Conservation (phyloP, 1,140 invertebrate species). For the Ceratina calcarata region DNA sequence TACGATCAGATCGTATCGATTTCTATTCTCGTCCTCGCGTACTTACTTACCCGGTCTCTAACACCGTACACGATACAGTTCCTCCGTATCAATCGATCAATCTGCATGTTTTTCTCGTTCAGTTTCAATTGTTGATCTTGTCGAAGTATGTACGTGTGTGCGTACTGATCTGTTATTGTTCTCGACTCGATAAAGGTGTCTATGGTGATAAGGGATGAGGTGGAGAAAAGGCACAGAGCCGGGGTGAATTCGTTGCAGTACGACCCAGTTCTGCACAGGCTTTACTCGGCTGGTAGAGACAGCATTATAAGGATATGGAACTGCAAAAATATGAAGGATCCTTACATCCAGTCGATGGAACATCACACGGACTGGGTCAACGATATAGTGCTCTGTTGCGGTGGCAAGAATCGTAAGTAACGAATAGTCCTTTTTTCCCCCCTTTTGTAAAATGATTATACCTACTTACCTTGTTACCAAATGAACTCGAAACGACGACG, state of each 20-base stretch:
- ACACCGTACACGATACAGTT: too few relatives aligned
- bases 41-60: too few relatives aligned
- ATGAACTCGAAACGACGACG: too few relatives aligned
- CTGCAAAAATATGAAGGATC: slow-evolving; percentile 86
- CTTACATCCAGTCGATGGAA: slow-evolving; percentile 96
- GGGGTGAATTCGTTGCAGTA: slow-evolving; percentile 98
- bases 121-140: too few relatives aligned
- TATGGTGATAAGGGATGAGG: slow-evolving; percentile 98
- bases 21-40: too few relatives aligned
- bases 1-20: too few relatives aligned
- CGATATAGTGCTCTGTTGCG: slow-evolving; percentile 98
- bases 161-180: slow-evolving; percentile 9
- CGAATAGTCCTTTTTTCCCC: background rate
- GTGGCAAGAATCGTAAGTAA: slow-evolving; percentile 93
- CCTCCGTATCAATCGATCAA: too few relatives aligned
- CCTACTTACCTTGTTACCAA: too few relatives aligned
- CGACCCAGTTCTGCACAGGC: slow-evolving; percentile 91
- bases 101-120: too few relatives aligned
- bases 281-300: slow-evolving; percentile 99
- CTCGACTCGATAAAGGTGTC: slow-evolving; percentile 88
- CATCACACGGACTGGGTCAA: slow-evolving; percentile 99
- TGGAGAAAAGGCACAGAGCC: slow-evolving; percentile 95
- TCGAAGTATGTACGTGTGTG: too few relatives aligned
- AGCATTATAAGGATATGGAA: slow-evolving; percentile 99
- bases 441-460: slow-evolving; percentile 2